Conservation (phyloP, 2,797 vertebrate genomes). For the Ctenopoma kingsleyae region DNA sequence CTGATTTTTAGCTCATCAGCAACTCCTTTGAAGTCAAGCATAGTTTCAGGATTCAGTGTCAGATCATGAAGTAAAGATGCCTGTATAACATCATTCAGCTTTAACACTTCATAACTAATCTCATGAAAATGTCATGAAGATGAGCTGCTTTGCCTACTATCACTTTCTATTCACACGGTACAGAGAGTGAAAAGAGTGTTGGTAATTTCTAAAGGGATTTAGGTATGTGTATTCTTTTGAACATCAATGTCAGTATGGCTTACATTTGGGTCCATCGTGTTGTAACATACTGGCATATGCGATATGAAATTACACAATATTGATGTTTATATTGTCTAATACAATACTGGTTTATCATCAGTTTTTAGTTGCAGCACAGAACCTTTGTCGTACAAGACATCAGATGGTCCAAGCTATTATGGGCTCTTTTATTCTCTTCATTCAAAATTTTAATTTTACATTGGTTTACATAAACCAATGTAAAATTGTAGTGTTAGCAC, state of each 20-base stretch:
- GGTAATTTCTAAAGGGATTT: background rate
- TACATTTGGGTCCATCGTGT: too few relatives aligned
- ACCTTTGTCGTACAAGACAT: conserved; percentile 41
- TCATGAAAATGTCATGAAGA: too few relatives aligned
- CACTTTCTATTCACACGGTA: background rate
- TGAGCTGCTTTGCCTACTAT: background rate
- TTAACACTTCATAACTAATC: background rate
- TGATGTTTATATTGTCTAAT: background rate
- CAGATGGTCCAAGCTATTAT: conserved; percentile 28
- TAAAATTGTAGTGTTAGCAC: background rate
- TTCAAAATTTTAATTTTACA: conserved; percentile 3
- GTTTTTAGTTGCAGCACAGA: conserved; percentile 2
- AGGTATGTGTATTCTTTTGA: too few relatives aligned
- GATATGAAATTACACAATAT: too few relatives aligned
- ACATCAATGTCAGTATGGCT: too few relatives aligned
- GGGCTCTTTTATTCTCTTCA: conserved; percentile 8
- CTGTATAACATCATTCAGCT: background rate
- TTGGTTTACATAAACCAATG: background rate
- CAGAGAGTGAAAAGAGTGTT: background rate
- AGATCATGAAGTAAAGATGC: background rate
- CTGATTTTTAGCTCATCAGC: too few relatives aligned
- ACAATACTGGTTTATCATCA: background rate
- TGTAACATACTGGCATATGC: too few relatives aligned
- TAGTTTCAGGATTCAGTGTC: background rate
- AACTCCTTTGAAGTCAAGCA: background rate